phyloP scores from a whole-genome alignment of 2,888 invertebrate species.

The Philereme vetulata region DNA sequence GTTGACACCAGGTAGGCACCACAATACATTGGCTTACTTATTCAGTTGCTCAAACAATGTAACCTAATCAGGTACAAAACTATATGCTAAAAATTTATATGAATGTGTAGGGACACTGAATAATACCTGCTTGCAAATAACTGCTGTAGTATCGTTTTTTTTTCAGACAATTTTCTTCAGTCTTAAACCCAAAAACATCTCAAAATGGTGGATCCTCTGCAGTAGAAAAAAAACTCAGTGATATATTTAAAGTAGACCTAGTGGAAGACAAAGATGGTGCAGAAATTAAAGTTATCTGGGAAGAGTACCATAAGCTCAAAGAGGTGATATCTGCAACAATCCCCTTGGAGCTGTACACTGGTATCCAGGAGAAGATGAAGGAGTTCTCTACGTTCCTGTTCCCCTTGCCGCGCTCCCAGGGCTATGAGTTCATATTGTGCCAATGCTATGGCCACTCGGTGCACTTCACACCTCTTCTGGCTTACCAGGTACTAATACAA shows the following conservation, averaged over 20 bases:
- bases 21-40: not conserved
- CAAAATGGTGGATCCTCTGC: slow-evolving; percentile 43
- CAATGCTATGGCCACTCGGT: slow-evolving; percentile 89
- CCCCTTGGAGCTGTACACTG: slow-evolving; percentile 83
- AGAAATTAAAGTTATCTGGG: slow-evolving; percentile 91
- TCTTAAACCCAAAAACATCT: slow-evolving; percentile 85
- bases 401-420: slow-evolving; percentile 91
- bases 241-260: slow-evolving; percentile 91
- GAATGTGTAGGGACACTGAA: not conserved
- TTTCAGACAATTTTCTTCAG: slow-evolving; percentile 85
- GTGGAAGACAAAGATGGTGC: slow-evolving; percentile 87
- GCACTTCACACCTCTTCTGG: slow-evolving; percentile 93
- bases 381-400: slow-evolving; percentile 89
- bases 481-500: slow-evolving; percentile 86
- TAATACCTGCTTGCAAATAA: too few species aligned
- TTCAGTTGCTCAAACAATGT: too few species aligned
- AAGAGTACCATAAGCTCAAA: slow-evolving; percentile 90
- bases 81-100: not conserved
- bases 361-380: slow-evolving; percentile 83
- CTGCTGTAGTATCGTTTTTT: not conserved
- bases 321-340: slow-evolving; percentile 90
- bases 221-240: slow-evolving; percentile 82
- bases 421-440: slow-evolving; percentile 93
- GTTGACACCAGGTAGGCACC: slow-evolving; percentile 66
- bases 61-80: too few species aligned